Evolutionary conservation across 2,888 invertebrate species (phyloP).

Genomic region (Heliconius aoede): DNA sequence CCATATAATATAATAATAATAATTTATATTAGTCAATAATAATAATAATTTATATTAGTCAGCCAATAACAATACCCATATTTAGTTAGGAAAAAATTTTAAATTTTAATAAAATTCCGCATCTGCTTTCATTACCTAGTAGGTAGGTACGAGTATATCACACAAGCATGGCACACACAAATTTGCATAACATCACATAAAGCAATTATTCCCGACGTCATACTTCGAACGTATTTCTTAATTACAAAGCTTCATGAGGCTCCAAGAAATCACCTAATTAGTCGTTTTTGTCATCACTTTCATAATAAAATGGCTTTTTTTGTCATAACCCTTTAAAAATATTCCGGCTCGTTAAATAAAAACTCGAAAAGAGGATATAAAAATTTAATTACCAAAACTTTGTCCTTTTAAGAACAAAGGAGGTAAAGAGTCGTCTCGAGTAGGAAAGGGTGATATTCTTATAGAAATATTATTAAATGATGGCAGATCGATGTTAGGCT

Average conservation of each 20-base stretch:
- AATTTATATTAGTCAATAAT: background rate
- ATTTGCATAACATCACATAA: constrained; percentile 14
- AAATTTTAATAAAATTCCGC: background rate
- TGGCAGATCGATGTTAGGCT: constrained; percentile 69
- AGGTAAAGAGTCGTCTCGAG: constrained; percentile 46
- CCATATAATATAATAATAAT: background rate
- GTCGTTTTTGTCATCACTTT: constrained; percentile 47
- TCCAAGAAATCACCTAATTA: constrained; percentile 44
- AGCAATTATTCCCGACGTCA: constrained; percentile 27
- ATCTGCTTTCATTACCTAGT: background rate
- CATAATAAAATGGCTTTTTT: constrained; percentile 47
- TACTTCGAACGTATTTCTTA: constrained; percentile 37
- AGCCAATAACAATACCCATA: background rate
- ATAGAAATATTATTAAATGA: constrained; percentile 76
- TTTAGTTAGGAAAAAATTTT: background rate
- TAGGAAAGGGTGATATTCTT: constrained; percentile 64
- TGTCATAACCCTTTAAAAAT: constrained; percentile 53
- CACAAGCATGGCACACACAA: constrained; percentile 17
- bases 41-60: background rate
- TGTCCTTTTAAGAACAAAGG: constrained; percentile 65
- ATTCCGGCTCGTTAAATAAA: constrained; percentile 57
- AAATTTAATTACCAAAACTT: constrained; percentile 75
- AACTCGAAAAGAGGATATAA: constrained; percentile 59
- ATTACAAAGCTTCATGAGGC: constrained; percentile 38
- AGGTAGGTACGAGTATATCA: background rate